Conservation (phyloP, 2,113 vertebrate species). For the Gorsachius goisagi region DNA sequence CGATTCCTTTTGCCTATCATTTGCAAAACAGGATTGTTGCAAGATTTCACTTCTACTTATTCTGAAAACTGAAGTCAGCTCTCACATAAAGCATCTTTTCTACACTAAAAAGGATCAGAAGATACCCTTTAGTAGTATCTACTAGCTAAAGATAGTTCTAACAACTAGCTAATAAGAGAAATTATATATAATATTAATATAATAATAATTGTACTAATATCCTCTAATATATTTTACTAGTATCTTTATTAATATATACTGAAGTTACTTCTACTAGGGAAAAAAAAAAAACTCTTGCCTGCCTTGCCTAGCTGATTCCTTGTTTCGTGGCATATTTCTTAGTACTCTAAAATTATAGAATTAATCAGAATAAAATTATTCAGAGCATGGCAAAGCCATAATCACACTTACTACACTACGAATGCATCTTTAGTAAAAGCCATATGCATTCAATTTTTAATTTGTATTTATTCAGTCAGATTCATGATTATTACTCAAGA, state of each 20-base stretch:
- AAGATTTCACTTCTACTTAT: not conserved
- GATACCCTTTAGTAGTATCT: not conserved
- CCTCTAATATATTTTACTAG: not conserved
- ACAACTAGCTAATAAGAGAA: not conserved
- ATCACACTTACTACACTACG: not conserved
- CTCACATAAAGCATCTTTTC: not conserved
- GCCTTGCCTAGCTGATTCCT: not conserved
- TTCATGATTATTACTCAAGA: not conserved
- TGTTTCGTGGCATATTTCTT: not conserved
- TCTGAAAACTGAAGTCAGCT: not conserved
- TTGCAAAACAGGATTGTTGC: not conserved
- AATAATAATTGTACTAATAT: not conserved
- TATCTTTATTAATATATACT: not conserved
- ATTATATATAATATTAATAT: not conserved
- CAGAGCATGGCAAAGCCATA: not conserved
- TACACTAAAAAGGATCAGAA: not conserved
- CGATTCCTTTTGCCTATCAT: not conserved
- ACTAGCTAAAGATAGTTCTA: not conserved
- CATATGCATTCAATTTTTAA: not conserved
- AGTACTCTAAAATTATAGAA: not conserved
- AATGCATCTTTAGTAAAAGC: not conserved
- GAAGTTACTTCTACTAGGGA: not conserved
- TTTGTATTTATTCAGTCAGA: not conserved
- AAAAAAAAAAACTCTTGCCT: not conserved
- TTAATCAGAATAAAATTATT: not conserved